Percentiles rank a stretch among this genome's conserved stretches.
These are phyloP conservation scores for Nerophis ophidion DNA, from an alignment of 2,113 vertebrate genomes.

Conservation along the genomic window DNA sequence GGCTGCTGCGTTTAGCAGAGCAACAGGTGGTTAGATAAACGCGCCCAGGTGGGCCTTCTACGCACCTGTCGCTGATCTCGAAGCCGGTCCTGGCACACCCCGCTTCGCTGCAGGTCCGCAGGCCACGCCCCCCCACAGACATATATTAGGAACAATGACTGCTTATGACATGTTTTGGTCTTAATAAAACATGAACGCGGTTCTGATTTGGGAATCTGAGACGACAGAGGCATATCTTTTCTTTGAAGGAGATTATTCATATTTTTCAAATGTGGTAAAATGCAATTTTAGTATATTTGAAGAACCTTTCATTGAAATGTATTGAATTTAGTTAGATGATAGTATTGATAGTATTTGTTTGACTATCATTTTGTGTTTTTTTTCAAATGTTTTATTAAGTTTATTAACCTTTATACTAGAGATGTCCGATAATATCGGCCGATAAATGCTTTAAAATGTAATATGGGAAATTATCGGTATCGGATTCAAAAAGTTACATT, in stretches of 20 bases:
- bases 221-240: not conserved
- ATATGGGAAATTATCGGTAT: too few species aligned
- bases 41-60: too few species aligned
- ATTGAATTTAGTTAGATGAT: not conserved
- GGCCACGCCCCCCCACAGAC: too few species aligned
- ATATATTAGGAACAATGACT: too few species aligned
- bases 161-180: not conserved
- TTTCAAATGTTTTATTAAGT: not conserved
- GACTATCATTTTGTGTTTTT: not conserved
- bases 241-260: slow-evolving; percentile 4
- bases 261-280: not conserved
- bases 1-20: too few species aligned
- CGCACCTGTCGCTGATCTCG: too few species aligned
- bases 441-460: too few species aligned
- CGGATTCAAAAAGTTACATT: too few species aligned
- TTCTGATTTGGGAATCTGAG: not conserved
- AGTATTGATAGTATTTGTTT: not conserved
- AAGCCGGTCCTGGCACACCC: too few species aligned
- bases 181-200: not conserved
- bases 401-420: not conserved
- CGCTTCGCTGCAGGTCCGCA: too few species aligned
- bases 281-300: not conserved
- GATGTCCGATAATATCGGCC: too few species aligned
- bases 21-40: too few species aligned
- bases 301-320: not conserved